Conservation (phyloP, 1,140 invertebrate species). For the Micrasema longulum region DNA sequence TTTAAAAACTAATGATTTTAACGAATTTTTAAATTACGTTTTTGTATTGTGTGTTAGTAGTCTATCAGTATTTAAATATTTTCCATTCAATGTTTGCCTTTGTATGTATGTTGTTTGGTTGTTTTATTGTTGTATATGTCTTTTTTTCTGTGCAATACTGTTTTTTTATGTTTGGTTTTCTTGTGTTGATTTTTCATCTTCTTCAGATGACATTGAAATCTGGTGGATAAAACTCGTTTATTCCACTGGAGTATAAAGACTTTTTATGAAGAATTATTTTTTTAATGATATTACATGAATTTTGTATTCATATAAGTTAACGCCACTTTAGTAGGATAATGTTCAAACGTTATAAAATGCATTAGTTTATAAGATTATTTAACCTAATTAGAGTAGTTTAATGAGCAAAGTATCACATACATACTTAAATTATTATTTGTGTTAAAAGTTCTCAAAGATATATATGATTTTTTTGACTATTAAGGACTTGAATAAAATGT, state of each 20-base stretch:
- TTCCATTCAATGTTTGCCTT: neutral
- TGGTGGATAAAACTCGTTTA: conserved; percentile 1
- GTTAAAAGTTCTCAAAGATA: conserved; percentile 5
- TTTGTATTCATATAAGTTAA: conserved; percentile 20
- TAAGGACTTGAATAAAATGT: too few species aligned
- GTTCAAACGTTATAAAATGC: neutral
- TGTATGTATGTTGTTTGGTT: conserved; percentile 1
- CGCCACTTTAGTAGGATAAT: neutral
- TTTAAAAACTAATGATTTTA: too few species aligned
- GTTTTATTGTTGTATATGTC: neutral
- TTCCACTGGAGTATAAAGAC: conserved; percentile 30
- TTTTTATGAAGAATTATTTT: conserved; percentile 7
- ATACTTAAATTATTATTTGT: conserved; percentile 1
- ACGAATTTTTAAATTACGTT: too few species aligned
- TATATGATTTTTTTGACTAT: neutral
- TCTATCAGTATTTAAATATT: conserved; percentile 16
- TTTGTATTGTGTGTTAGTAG: conserved; percentile 7
- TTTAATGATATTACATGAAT: conserved; percentile 13
- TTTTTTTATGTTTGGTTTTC: neutral
- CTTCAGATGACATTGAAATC: conserved; percentile 1
- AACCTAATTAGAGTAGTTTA: neutral
- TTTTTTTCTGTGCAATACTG: conserved; percentile 14
- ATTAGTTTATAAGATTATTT: neutral
- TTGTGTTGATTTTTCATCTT: neutral
- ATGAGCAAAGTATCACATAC: neutral